A percentile compares a stretch with the other conserved stretches of the same genome.
These are phyloP conservation scores for Rhabdomys pumilio DNA, from an alignment of 2,797 vertebrate genomes.

Conservation along the genomic window DNA sequence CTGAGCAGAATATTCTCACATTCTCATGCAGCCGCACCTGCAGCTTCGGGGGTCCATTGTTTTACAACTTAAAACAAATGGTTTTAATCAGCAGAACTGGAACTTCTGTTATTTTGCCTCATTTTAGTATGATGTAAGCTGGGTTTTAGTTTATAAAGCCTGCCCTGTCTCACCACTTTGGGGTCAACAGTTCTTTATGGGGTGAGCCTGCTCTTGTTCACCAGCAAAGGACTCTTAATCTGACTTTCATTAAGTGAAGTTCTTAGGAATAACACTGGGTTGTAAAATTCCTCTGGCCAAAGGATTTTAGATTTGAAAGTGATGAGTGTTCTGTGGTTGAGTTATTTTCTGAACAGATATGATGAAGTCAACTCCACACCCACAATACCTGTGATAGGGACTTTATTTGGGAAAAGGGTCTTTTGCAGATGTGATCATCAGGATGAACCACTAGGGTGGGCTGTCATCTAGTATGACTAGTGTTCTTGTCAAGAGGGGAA, in stretches of 20 bases:
- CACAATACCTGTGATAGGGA: not conserved
- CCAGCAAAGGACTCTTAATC: not conserved
- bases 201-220: not conserved
- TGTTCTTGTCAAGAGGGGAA: not conserved
- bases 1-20: not conserved
- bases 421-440: slow-evolving; percentile 55
- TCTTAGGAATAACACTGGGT: not conserved
- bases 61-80: not conserved
- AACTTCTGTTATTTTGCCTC: not conserved
- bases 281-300: not conserved
- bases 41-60: not conserved
- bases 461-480: not conserved
- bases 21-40: not conserved
- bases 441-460: not conserved
- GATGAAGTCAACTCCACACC: not conserved
- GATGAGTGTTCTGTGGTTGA: not conserved
- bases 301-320: slow-evolving; percentile 40
- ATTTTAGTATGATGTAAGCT: not conserved
- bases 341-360: not conserved
- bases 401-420: not conserved
- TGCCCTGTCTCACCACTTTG: not conserved
- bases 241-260: not conserved
- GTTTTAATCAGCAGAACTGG: not conserved
- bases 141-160: not conserved
- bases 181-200: not conserved